Base-by-base conservation (phyloP, 2,888 invertebrate species). In the Ichneumoninae sp. region DNA sequence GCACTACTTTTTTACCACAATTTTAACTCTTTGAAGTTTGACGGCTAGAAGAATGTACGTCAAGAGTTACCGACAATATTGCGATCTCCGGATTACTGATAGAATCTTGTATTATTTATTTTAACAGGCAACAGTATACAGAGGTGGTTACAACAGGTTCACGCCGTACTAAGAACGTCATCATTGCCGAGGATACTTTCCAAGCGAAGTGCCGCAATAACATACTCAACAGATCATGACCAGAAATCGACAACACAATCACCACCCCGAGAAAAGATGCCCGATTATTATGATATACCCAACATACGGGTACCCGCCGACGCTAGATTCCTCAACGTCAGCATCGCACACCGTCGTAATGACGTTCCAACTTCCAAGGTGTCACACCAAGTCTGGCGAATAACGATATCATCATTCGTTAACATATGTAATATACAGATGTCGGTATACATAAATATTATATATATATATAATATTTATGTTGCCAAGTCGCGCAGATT, bases 121-220 rank as follows among this genome's bases (percentile, higher is more conserved):
- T 44, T 95, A 22, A 77, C 78, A 98, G 98, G 97, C 98, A 93
- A 97, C 98, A 89, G 97, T 98, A 91, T 98, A 98, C 95, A 96
- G 98, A 95, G 97, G 98, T 94, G 97, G 98, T 91, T 98, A 98
- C 96, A 98, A 98, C 95, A 96, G 98, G 95, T 98, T 98, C 95
- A 96, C 98, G 94, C 98, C 98, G 92, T 98, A 98, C 95, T 98
- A 96, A 96, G 94, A 89, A 89, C 88, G 30, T 47, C 82, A 77
- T 78, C 71, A 83, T 73, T 78, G 83, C 68, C 6, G 22, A 78
- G 75, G 50, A 70, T 89, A 89, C 88, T 89, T 90, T 90, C 90
- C 88, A 90, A 88, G 83, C 85, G 85, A 91, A 92, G 92, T 94
- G 94, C 93, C 85, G 87, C 89, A 88, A 80, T 88, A 88, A 75